Conservation (phyloP, 2,797 vertebrate genomes). For the Brachyrhaphis roseni region DNA sequence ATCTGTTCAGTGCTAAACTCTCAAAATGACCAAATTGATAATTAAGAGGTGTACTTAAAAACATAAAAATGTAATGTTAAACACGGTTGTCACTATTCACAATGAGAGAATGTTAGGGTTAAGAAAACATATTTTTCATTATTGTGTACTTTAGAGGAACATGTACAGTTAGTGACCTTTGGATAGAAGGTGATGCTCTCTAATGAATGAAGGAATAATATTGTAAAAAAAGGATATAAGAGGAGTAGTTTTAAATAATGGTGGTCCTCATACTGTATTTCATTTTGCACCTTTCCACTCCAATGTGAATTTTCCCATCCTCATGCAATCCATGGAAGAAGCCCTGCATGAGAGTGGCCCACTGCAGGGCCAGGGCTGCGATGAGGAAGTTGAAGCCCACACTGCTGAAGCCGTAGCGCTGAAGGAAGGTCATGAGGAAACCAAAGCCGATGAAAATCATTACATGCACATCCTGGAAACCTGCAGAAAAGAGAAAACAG, state of each 20-base stretch:
- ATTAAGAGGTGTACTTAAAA: neutral
- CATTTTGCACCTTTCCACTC: constrained; percentile 83
- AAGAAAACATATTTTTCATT: neutral
- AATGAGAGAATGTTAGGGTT: neutral
- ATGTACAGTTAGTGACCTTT: neutral
- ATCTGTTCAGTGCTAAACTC: neutral
- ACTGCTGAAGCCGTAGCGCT: constrained; percentile 86
- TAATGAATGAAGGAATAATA: neutral
- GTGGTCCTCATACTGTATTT: neutral
- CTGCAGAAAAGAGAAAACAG: constrained; percentile 60
- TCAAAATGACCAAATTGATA: neutral
- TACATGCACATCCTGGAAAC: constrained; percentile 88
- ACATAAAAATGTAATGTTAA: neutral
- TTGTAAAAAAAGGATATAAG: neutral
- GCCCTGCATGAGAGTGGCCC: constrained; percentile 91
- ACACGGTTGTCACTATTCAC: neutral
- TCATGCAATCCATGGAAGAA: constrained; percentile 82
- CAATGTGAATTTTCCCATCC: constrained; percentile 84
- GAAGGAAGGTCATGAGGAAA: constrained; percentile 91
- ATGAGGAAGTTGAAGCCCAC: constrained; percentile 89
- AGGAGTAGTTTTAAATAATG: neutral
- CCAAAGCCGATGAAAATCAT: constrained; percentile 93
- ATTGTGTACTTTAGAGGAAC: neutral
- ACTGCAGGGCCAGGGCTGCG: constrained; percentile 87
- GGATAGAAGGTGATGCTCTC: neutral